Conservation (phyloP, 2,113 vertebrate species). For the Nibea coibor region DNA sequence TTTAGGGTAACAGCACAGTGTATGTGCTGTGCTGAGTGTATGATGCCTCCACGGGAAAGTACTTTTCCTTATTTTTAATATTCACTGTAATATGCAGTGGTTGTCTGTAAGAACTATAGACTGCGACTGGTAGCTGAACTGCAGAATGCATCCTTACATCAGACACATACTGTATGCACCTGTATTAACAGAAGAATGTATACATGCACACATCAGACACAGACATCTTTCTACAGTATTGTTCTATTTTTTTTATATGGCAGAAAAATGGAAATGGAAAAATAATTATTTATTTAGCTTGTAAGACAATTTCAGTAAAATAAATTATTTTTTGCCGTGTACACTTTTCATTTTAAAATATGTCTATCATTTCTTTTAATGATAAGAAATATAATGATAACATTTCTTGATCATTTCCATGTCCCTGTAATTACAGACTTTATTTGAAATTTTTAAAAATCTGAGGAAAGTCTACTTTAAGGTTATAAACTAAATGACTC, state of each 20-base stretch:
- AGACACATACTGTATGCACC: not conserved
- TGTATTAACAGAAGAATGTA: not conserved
- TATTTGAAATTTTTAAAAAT: not conserved
- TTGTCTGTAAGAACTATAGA: not conserved
- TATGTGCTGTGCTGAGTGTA: not conserved
- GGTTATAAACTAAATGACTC: not conserved
- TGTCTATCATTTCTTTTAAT: not conserved
- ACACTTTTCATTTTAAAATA: not conserved
- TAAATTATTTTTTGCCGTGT: not conserved
- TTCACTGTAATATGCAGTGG: not conserved
- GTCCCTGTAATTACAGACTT: not conserved
- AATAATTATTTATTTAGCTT: not conserved
- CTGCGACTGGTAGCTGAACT: not conserved
- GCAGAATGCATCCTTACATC: not conserved
- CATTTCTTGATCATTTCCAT: not conserved
- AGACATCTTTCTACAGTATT: too few species aligned
- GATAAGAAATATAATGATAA: too few species aligned
- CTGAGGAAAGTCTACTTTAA: not conserved
- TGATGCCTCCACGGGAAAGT: conserved; percentile 31
- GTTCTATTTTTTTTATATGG: not conserved
- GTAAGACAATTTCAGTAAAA: not conserved
- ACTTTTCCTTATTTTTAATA: conserved; percentile 8
- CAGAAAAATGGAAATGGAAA: conserved; percentile 1
- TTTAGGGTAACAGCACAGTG: conserved; percentile 29
- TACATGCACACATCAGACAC: not conserved